These are phyloP conservation scores for Lomographa bimaculata DNA, from an alignment of 2,888 invertebrate species.

Conservation along the genomic window DNA sequence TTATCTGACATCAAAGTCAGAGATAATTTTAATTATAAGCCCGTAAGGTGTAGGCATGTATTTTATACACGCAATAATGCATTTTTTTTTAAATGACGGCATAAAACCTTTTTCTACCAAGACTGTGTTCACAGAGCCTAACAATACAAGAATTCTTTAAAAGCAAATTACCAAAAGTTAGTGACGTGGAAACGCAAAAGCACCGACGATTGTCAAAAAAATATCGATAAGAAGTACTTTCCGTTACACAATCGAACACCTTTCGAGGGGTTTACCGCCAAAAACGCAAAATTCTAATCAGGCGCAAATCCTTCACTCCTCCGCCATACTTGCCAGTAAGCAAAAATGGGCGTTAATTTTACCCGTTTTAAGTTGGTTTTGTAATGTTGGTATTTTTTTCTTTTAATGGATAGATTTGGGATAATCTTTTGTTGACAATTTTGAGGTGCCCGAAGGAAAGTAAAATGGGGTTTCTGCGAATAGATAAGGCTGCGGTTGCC, in stretches of 20 bases:
- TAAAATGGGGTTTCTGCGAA: conserved; percentile 60
- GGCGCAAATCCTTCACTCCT: conserved; percentile 54
- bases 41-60: neutral
- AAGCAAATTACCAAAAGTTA: conserved; percentile 37
- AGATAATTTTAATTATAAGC: neutral
- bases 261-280: conserved; percentile 61
- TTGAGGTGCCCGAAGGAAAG: conserved; percentile 54
- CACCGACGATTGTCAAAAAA: conserved; percentile 50
- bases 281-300: conserved; percentile 48
- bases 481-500: conserved; percentile 38
- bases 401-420: conserved; percentile 48
- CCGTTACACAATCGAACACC: conserved; percentile 76
- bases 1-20: conserved; percentile 7
- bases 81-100: too few relatives aligned
- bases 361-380: conserved; percentile 14
- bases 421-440: conserved; percentile 80
- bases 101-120: neutral
- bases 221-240: conserved; percentile 38
- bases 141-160: conserved; percentile 17
- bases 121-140: conserved; percentile 4
- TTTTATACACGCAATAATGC: too few relatives aligned
- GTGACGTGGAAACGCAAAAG: conserved; percentile 51
- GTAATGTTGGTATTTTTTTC: conserved; percentile 35
- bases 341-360: conserved; percentile 20
- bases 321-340: conserved; percentile 17